These are phyloP conservation scores for Coecobrya sp. DNA, from an alignment of 2,888 invertebrate genomes.

Conservation along the genomic window DNA sequence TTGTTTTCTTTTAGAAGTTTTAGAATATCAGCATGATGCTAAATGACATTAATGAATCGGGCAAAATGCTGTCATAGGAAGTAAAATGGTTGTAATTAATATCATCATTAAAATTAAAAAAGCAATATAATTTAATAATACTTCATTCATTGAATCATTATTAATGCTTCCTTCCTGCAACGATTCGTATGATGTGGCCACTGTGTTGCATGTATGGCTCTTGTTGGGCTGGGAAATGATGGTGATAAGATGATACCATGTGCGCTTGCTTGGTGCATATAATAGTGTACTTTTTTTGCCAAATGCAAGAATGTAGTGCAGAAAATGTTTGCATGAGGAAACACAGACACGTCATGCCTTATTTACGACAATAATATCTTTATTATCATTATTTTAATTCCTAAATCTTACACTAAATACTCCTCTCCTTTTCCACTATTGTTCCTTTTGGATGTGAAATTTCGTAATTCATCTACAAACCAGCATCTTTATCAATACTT, in stretches of 20 bases:
- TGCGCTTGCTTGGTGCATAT: no score
- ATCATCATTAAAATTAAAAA: neutral
- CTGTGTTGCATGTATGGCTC: neutral
- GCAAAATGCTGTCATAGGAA: neutral
- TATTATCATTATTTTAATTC: constrained; percentile 34
- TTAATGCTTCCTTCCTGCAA: constrained; percentile 50
- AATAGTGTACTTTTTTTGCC: neutral
- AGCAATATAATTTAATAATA: constrained; percentile 7
- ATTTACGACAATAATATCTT: constrained; percentile 43
- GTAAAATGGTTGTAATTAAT: neutral
- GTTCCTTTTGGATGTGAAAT: neutral
- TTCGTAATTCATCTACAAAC: constrained; percentile 14
- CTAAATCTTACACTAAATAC: constrained; percentile 1
- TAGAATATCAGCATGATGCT: neutral
- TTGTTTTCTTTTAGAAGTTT: neutral
- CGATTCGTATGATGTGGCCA: neutral
- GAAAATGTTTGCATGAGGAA: constrained; percentile 30
- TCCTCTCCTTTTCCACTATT: neutral
- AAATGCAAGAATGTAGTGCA: constrained; percentile 1
- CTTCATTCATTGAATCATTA: constrained; percentile 24
- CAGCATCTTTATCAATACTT: neutral
- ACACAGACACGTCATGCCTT: constrained; percentile 47
- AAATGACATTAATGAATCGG: neutral
- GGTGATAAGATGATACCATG: neutral
- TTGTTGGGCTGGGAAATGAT: neutral